Evolutionary conservation across 2,888 invertebrate genomes (phyloP).

Genomic region (Cerastis rubricosa): DNA sequence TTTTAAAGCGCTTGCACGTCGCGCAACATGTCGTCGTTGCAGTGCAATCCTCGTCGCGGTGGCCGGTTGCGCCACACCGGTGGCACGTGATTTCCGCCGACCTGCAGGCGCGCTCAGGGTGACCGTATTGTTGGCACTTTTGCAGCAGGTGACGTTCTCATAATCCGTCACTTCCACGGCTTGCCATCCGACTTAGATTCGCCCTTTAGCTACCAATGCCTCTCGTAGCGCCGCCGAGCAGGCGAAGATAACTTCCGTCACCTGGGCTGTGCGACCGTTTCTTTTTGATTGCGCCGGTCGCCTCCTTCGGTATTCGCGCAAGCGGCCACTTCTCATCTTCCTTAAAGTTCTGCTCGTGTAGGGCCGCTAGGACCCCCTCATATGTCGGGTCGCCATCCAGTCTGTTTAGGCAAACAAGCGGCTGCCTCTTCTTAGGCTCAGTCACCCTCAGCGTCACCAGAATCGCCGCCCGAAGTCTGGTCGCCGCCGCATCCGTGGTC

Average conservation of each 20-base stretch:
- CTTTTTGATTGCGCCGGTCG: slow-evolving; percentile 5
- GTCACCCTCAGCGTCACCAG: background rate
- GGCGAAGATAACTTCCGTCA: fast-evolving
- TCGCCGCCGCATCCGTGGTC: background rate
- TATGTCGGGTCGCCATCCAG: background rate
- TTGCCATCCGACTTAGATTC: slow-evolving; percentile 59
- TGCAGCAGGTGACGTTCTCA: slow-evolving; percentile 56
- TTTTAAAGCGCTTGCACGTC: slow-evolving; percentile 56
- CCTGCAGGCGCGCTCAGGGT: slow-evolving; percentile 68
- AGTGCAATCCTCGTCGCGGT: slow-evolving; percentile 27
- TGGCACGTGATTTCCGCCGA: slow-evolving; percentile 41
- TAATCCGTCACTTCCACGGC: slow-evolving; percentile 31
- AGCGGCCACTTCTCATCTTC: background rate
- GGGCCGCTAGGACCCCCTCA: fast-evolving
- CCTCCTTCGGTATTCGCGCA: fast-evolving
- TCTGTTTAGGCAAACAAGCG: background rate
- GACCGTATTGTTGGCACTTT: slow-evolving; percentile 59
- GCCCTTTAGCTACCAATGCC: background rate
- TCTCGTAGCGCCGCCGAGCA: background rate
- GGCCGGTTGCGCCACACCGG: slow-evolving; percentile 55
- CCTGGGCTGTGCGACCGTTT: background rate
- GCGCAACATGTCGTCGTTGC: slow-evolving; percentile 37
- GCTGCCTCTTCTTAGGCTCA: background rate
- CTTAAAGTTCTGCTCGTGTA: background rate
- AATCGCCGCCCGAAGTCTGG: fast-evolving